Percentiles rank a stretch among this genome's conserved stretches.
These are phyloP conservation scores for Platerodrilus igneus DNA, from an alignment of 2,888 invertebrate genomes.

Conservation along the genomic window DNA sequence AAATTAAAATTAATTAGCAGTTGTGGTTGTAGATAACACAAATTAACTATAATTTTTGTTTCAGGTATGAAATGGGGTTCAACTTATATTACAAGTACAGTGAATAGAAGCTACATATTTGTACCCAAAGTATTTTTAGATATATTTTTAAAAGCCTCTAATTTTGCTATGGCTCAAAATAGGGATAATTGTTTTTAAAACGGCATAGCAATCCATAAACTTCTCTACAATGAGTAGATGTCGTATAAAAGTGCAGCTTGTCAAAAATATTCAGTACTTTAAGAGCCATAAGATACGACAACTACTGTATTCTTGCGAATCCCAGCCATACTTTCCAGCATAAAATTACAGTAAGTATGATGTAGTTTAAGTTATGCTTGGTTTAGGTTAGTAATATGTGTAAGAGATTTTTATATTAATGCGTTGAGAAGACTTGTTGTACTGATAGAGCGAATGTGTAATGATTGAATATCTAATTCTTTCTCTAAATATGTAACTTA, in stretches of 20 bases:
- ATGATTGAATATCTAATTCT: too few species aligned
- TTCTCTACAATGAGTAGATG: slow-evolving; percentile 29
- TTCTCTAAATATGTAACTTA: too few species aligned
- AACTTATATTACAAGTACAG: slow-evolving; percentile 34
- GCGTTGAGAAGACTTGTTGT: background rate
- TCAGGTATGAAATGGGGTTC: slow-evolving; percentile 44
- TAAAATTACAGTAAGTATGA: slow-evolving; percentile 35
- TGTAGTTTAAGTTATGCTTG: background rate
- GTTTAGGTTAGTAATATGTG: background rate
- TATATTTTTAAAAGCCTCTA: slow-evolving; percentile 23
- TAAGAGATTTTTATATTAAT: background rate
- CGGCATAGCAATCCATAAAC: slow-evolving; percentile 7
- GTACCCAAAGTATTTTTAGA: slow-evolving; percentile 15
- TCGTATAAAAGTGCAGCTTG: slow-evolving; percentile 24
- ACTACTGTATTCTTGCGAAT: slow-evolving; percentile 34
- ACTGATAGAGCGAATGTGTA: too few species aligned
- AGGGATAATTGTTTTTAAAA: slow-evolving; percentile 23
- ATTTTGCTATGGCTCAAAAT: slow-evolving; percentile 30
- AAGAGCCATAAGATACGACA: slow-evolving; percentile 31
- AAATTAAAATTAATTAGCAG: too few species aligned
- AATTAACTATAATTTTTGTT: slow-evolving; percentile 26
- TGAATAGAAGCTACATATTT: slow-evolving; percentile 23
- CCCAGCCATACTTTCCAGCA: slow-evolving; percentile 33
- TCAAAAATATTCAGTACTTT: slow-evolving; percentile 30
- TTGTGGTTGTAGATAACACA: too few species aligned